phyloP scores from a whole-genome alignment of 1,140 invertebrate species.

The Potamilus streckersoni region DNA sequence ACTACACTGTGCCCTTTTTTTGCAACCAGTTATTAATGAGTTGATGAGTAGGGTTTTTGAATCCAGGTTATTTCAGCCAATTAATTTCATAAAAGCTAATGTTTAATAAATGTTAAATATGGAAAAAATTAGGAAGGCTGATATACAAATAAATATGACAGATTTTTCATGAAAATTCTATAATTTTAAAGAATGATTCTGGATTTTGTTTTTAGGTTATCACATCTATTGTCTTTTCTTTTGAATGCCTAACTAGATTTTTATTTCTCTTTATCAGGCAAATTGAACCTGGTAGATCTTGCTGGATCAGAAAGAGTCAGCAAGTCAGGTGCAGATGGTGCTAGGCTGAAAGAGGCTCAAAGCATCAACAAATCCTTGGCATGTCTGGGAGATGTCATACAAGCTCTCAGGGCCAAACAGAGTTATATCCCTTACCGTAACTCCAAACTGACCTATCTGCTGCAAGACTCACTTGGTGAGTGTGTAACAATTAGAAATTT shows the following conservation, averaged over 20 bases:
- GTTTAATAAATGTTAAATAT: too few relatives aligned
- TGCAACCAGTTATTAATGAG: too few relatives aligned
- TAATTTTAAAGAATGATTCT: too few relatives aligned
- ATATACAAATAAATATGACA: too few relatives aligned
- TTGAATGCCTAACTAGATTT: background rate
- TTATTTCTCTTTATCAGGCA: constrained; percentile 75
- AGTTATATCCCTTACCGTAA: constrained; percentile 69
- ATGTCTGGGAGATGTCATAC: constrained; percentile 94
- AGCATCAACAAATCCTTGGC: constrained; percentile 96
- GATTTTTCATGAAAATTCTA: too few relatives aligned
- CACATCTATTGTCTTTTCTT: too few relatives aligned
- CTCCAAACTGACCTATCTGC: constrained; percentile 66
- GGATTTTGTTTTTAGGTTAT: too few relatives aligned
- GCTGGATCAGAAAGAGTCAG: constrained; percentile 97
- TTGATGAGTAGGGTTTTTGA: too few relatives aligned
- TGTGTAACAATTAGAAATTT: background rate
- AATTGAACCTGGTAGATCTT: constrained; percentile 93
- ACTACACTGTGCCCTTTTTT: too few relatives aligned
- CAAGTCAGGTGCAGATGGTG: constrained; percentile 90
- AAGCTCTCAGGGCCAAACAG: constrained; percentile 79
- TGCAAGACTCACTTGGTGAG: constrained; percentile 82
- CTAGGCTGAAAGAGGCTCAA: constrained; percentile 87
- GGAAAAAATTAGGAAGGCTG: too few relatives aligned
- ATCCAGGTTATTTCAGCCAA: too few relatives aligned
- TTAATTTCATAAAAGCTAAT: too few relatives aligned